Base-by-base conservation (phyloP, 64 coral and sea anemone genomes). In the Pocillopora damicornis region DNA sequence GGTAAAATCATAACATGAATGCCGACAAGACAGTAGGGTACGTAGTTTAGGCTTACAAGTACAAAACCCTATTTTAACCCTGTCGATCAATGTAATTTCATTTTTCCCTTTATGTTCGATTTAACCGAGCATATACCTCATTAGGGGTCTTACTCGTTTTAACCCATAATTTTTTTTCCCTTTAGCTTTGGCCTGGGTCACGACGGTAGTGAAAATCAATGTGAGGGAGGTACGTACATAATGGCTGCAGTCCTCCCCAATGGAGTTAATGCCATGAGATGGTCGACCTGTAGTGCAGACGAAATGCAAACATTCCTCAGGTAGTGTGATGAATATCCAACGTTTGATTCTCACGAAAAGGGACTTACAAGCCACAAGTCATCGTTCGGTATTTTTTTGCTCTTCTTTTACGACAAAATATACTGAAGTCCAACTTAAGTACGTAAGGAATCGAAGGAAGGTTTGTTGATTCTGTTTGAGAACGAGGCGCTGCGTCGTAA, bases 261-360 rank as follows among this genome's bases (percentile, higher is more conserved):
- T 67, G 80, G 80, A 45, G 26, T 42, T 15, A 18, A 83, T 83
- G 80, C 80, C 35, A 13, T 83, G 36, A 83, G 60, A 83, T 83
- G 80, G 80, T 83, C 80, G 16, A 35, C 30, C 42, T 83, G 80
- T 37, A 83, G 80, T 62, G 34, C 35, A 38, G 15, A 63, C 4
- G 22, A 13, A n/a, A 15, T 83, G 15, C 80, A 83, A 42, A 16
- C 35, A 83, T 83, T 83, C 22, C 62, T 83, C 16, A 83, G 80
- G 80, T 83, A 35, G 16, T 51, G 42, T 1, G 42, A 0, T 51
- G 3, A 51, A 7, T 51, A 51, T 7, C 42, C 2, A 51, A 51
- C 7, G 42, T 51, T 51, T 51, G 7, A 7, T 51, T 51, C 42
- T 51, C 26, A 83, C 2, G 11, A 64, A 14, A 36, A 1, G 42